Conservation (phyloP, 37 sponge, comb jelly and placozoan species). For the Eunapius fragilis region DNA sequence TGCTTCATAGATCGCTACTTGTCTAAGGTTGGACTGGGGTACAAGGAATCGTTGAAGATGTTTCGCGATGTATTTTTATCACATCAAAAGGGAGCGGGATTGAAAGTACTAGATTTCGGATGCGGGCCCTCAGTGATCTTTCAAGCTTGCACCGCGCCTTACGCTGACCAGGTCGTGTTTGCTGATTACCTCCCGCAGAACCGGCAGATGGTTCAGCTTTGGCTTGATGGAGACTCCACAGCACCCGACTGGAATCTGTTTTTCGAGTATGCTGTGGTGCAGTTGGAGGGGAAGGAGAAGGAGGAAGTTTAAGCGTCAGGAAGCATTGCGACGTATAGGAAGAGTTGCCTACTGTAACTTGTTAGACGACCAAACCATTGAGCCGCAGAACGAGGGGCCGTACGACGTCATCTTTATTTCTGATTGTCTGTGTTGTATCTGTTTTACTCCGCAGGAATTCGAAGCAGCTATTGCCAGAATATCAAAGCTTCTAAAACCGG, state of each 20-base stretch:
- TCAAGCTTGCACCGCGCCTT: neutral
- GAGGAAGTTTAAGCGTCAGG: neutral
- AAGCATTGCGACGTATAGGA: neutral
- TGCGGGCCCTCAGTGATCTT: neutral
- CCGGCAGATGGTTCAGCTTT: neutral
- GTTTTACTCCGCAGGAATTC: neutral
- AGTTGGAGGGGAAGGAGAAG: neutral
- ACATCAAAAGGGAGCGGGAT: neutral
- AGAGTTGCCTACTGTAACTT: neutral
- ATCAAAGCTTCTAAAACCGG: too few relatives aligned
- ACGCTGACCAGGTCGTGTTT: neutral
- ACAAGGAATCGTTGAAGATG: too few relatives aligned
- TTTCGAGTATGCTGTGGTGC: neutral
- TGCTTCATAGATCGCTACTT: too few relatives aligned
- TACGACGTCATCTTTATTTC: neutral
- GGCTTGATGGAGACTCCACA: neutral
- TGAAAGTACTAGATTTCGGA: neutral
- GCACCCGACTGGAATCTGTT: neutral
- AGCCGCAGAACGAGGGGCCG: neutral
- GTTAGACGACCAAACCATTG: neutral
- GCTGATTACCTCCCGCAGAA: neutral
- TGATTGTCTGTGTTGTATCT: neutral
- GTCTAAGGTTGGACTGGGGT: too few relatives aligned
- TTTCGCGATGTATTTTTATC: too few relatives aligned
- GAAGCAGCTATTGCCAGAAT: too few relatives aligned